Conservation (phyloP, 2,888 invertebrate genomes). For the Eumacrocentrus americanus region DNA sequence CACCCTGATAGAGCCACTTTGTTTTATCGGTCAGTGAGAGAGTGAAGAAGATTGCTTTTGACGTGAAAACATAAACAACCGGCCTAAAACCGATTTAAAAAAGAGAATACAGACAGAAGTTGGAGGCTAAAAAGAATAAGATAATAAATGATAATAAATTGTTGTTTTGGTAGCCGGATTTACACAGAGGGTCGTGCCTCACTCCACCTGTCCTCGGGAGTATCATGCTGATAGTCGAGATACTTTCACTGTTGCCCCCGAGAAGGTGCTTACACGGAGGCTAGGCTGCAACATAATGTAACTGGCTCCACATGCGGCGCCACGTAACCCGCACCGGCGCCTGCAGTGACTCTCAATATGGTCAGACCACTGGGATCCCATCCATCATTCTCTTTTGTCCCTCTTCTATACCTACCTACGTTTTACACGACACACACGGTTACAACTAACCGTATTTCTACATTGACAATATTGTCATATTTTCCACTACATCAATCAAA, state of each 20-base stretch:
- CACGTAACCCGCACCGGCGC: conserved; percentile 33
- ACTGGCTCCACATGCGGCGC: conserved; percentile 27
- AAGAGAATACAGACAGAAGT: not conserved
- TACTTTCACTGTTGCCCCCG: conserved; percentile 15
- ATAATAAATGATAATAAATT: not conserved
- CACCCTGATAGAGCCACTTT: conserved; percentile 19
- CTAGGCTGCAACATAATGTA: conserved; percentile 22
- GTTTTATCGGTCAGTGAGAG: conserved; percentile 15
- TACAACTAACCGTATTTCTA: no score
- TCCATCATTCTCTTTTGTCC: no score
- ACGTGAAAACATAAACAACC: not conserved
- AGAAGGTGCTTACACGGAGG: conserved; percentile 9
- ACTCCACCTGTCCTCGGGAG: conserved; percentile 19
- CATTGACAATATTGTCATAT: no score
- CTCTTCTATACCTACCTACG: no score
- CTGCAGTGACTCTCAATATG: conserved; percentile 36
- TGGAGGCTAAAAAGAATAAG: not conserved
- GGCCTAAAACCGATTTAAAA: not conserved
- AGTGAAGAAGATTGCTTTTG: not conserved
- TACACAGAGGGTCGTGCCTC: conserved; percentile 11
- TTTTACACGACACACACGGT: no score
- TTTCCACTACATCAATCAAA: no score
- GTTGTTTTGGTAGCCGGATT: conserved; percentile 8
- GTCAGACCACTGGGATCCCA: conserved; percentile 10
- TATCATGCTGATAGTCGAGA: conserved; percentile 12